Conservation (phyloP, 2,888 invertebrate genomes). For the Brachyptera risi region DNA sequence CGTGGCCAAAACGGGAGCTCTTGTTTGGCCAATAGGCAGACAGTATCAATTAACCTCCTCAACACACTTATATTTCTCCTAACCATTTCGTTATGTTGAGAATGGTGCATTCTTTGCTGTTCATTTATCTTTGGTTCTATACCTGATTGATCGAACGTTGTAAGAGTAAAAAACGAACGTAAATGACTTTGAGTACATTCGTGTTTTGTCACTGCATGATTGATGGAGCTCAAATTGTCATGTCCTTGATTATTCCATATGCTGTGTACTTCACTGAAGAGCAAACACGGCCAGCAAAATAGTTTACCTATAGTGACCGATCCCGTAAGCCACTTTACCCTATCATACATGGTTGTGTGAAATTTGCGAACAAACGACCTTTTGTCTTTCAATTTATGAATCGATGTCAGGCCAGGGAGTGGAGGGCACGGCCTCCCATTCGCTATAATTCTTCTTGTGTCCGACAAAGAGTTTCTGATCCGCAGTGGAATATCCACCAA, state of each 20-base stretch:
- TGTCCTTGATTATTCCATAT: not conserved
- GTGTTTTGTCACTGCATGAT: not conserved
- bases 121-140: not conserved
- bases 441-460: not conserved
- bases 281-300: not conserved
- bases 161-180: not conserved
- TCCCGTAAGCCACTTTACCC: not conserved
- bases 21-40: not conserved
- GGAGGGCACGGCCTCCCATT: not conserved
- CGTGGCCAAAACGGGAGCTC: not conserved
- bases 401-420: too few species aligned
- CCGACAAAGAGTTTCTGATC: not conserved
- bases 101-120: not conserved
- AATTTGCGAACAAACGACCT: not conserved
- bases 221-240: not conserved
- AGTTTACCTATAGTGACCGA: not conserved
- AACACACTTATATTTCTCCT: not conserved
- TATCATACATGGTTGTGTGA: not conserved
- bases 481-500: too few species aligned
- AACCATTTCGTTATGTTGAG: not conserved
- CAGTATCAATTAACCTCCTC: not conserved
- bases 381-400: too few species aligned
- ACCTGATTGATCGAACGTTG: not conserved
- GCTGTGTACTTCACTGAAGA: not conserved
- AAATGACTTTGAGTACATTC: not conserved